Evolutionary conservation across 2,797 vertebrate species (phyloP).

Genomic region (Phoeniculus purpureus): DNA sequence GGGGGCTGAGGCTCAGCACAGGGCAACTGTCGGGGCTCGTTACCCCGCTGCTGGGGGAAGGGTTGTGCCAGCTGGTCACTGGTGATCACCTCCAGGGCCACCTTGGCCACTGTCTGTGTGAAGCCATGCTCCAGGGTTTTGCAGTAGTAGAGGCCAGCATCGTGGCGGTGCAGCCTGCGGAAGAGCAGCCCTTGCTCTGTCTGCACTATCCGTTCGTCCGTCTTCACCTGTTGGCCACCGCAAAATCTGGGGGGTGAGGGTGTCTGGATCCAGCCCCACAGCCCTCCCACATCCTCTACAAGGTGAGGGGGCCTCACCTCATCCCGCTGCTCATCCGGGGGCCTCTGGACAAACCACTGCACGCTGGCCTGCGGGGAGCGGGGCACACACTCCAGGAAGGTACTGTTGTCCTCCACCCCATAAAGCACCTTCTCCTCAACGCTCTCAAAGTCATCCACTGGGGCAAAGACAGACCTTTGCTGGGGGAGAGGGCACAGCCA

Average conservation of each 20-base stretch:
- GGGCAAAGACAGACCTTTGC: not conserved
- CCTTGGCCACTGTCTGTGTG: slow-evolving; percentile 84
- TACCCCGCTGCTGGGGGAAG: slow-evolving; percentile 67
- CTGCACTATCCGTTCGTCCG: slow-evolving; percentile 87
- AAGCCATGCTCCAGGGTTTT: slow-evolving; percentile 89
- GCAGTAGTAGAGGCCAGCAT: slow-evolving; percentile 88
- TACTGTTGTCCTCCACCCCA: slow-evolving; percentile 91
- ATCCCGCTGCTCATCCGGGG: slow-evolving; percentile 78
- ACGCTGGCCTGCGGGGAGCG: slow-evolving; percentile 89
- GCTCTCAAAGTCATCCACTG: slow-evolving; percentile 80
- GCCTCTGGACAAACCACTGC: slow-evolving; percentile 88
- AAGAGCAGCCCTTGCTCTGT: slow-evolving; percentile 90
- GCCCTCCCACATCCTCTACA: rapidly evolving
- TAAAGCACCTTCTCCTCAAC: slow-evolving; percentile 83
- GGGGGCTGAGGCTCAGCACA: slow-evolving; percentile 56
- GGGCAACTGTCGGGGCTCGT: slow-evolving; percentile 10
- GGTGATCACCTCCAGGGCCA: slow-evolving; percentile 83
- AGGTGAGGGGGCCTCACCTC: slow-evolving; percentile 79
- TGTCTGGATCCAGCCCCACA: rapidly evolving
- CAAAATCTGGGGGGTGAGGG: rapidly evolving
- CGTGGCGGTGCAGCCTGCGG: slow-evolving; percentile 84
- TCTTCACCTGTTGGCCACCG: slow-evolving; percentile 81
- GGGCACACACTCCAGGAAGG: slow-evolving; percentile 91
- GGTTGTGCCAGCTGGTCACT: slow-evolving; percentile 82
- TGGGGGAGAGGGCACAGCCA: not conserved